Percentiles rank a stretch among this genome's conserved stretches.
Conservation (phyloP, 2,113 vertebrate species). For the Papio anubis region DNA sequence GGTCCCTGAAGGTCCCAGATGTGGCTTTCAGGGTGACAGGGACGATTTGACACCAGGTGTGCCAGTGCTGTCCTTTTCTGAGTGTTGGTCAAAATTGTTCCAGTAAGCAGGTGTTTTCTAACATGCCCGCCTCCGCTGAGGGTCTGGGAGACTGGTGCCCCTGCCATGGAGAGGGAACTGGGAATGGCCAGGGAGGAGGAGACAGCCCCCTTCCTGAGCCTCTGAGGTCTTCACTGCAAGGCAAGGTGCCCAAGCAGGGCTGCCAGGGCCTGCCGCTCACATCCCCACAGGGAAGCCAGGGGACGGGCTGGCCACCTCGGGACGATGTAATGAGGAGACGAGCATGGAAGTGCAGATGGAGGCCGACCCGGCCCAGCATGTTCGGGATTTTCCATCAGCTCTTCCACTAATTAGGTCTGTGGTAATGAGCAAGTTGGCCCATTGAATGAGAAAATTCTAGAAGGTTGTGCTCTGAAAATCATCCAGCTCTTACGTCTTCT, state of each 20-base stretch:
- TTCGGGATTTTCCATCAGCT: not conserved
- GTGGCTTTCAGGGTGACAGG: too few species aligned
- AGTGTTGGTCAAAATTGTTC: not conserved
- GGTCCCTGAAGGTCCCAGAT: too few species aligned
- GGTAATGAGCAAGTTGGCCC: not conserved
- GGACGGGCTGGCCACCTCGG: too few species aligned
- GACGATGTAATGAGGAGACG: not conserved
- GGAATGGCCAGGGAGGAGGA: fast-evolving
- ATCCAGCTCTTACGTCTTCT: not conserved
- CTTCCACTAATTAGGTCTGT: too few species aligned
- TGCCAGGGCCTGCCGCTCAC: fast-evolving
- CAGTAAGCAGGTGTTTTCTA: not conserved
- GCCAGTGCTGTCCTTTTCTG: not conserved
- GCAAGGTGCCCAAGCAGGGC: fast-evolving
- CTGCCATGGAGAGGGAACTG: fast-evolving
- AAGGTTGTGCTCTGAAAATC: not conserved
- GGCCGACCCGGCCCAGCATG: fast-evolving
- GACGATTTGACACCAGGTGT: too few species aligned
- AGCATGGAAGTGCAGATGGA: not conserved
- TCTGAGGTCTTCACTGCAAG: not conserved
- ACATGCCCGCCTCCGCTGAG: fast-evolving
- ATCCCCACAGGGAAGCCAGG: not conserved
- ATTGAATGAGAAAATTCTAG: not conserved
- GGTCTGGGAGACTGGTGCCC: not conserved
- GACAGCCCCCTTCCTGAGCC: fast-evolving